A percentile compares a stretch with the other conserved stretches of the same genome.
Evolutionary conservation across 2,888 invertebrate species (phyloP).

Genomic region (Omphaloscelis lunosa): DNA sequence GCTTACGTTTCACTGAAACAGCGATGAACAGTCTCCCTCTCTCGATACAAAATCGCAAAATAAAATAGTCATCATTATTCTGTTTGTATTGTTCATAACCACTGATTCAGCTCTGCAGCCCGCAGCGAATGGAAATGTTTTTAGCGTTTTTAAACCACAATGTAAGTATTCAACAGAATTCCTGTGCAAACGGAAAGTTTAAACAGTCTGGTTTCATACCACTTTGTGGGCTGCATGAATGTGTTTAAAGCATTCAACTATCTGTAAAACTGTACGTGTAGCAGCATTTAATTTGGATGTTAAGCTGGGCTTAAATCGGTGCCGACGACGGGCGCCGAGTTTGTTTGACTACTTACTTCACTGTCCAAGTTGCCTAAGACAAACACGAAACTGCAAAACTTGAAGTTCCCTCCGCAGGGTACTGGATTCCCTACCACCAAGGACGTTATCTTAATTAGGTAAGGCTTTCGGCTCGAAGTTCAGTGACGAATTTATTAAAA

Average conservation of each 20-base stretch:
- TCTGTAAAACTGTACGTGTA: constrained; percentile 75
- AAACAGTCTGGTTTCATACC: constrained; percentile 64
- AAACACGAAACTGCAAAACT: constrained; percentile 87
- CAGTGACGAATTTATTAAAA: constrained; percentile 81
- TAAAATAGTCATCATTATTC: constrained; percentile 48
- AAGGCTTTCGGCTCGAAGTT: constrained; percentile 78
- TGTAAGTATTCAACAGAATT: constrained; percentile 65
- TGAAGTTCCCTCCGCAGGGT: constrained; percentile 72
- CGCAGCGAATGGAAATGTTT: constrained; percentile 50
- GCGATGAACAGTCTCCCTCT: constrained; percentile 11
- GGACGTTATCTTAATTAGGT: constrained; percentile 83
- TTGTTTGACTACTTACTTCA: constrained; percentile 86
- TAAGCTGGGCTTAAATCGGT: constrained; percentile 77
- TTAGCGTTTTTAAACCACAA: constrained; percentile 59
- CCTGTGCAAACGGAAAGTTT: constrained; percentile 64
- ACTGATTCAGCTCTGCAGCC: constrained; percentile 46
- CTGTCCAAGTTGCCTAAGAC: constrained; percentile 86
- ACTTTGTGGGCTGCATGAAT: constrained; percentile 66
- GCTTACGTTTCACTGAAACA: constrained; percentile 22
- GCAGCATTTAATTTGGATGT: constrained; percentile 83
- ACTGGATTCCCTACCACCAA: constrained; percentile 75
- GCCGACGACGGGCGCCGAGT: constrained; percentile 69
- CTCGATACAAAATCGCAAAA: constrained; percentile 36
- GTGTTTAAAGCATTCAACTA: constrained; percentile 61
- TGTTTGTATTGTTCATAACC: constrained; percentile 47